phyloP scores from a whole-genome alignment of 2,888 invertebrate genomes.

The Phania funesta region DNA sequence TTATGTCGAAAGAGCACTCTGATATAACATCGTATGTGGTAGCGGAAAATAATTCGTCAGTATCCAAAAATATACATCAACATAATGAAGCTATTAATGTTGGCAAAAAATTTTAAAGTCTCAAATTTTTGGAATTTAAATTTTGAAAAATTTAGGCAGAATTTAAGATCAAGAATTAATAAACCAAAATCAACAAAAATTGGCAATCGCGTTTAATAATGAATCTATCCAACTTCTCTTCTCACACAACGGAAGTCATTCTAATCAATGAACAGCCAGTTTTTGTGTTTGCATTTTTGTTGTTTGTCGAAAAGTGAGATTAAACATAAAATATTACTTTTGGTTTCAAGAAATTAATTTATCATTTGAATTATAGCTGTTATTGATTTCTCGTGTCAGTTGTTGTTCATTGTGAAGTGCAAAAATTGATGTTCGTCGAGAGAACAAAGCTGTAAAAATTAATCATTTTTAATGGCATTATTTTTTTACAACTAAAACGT shows the following conservation, averaged over 20 bases:
- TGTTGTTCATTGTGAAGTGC: slow-evolving; percentile 1
- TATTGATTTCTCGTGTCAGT: slow-evolving; percentile 21
- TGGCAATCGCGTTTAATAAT: too few relatives aligned
- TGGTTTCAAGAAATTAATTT: slow-evolving; percentile 28
- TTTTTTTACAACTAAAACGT: neutral
- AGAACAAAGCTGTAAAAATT: neutral
- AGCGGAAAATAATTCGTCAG: too few relatives aligned
- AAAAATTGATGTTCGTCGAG: neutral
- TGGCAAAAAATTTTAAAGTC: too few relatives aligned
- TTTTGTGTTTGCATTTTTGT: neutral
- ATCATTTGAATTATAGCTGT: slow-evolving; percentile 8
- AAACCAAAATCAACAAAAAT: too few relatives aligned
- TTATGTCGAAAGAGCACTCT: too few relatives aligned
- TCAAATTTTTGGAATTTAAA: too few relatives aligned
- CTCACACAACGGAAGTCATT: slow-evolving; percentile 53
- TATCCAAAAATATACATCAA: too few relatives aligned
- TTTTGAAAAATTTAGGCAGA: too few relatives aligned
- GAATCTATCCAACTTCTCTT: neutral
- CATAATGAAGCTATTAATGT: too few relatives aligned
- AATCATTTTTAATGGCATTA: slow-evolving; percentile 19
- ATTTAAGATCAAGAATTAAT: too few relatives aligned
- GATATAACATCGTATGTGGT: too few relatives aligned
- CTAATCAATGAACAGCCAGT: slow-evolving; percentile 21
- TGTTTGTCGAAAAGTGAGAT: neutral
- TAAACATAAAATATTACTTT: slow-evolving; percentile 7